phyloP scores from a whole-genome alignment of 2,113 vertebrate genomes.

The Anguilla rostrata region DNA sequence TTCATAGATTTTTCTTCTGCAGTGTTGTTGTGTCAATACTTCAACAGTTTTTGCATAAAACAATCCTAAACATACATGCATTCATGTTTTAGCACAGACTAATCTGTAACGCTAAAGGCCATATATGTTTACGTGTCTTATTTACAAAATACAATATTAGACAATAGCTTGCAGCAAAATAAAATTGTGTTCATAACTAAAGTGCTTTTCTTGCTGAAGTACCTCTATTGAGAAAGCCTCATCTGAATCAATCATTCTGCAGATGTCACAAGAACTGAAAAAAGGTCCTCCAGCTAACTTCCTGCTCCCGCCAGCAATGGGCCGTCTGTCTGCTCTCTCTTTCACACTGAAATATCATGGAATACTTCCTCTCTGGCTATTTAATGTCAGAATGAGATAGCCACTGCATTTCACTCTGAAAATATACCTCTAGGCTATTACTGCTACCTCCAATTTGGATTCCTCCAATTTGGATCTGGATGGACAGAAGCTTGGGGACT shows the following conservation, averaged over 20 bases:
- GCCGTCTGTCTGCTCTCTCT: no score
- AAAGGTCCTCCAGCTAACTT: slow-evolving; percentile 19
- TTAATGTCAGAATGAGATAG: slow-evolving; percentile 20
- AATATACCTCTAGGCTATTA: no score
- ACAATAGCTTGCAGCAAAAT: background rate
- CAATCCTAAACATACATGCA: background rate
- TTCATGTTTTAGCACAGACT: background rate
- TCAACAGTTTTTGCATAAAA: background rate
- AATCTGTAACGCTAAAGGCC: background rate
- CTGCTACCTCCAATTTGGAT: background rate
- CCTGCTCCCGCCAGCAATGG: background rate
- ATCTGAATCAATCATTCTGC: slow-evolving; percentile 3
- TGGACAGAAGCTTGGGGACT: background rate
- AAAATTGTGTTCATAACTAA: background rate
- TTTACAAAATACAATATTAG: background rate
- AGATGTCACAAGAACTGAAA: slow-evolving; percentile 30
- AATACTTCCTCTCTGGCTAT: slow-evolving; percentile 49
- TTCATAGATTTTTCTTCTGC: background rate
- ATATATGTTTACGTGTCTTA: background rate
- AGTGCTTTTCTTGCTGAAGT: background rate
- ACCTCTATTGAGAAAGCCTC: background rate
- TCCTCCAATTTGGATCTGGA: background rate
- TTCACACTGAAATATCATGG: slow-evolving; percentile 39
- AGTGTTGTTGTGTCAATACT: background rate
- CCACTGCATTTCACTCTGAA: background rate